Evolutionary conservation across 2,888 invertebrate species (phyloP).

Genomic region (Drosophila flavopinicola): DNA sequence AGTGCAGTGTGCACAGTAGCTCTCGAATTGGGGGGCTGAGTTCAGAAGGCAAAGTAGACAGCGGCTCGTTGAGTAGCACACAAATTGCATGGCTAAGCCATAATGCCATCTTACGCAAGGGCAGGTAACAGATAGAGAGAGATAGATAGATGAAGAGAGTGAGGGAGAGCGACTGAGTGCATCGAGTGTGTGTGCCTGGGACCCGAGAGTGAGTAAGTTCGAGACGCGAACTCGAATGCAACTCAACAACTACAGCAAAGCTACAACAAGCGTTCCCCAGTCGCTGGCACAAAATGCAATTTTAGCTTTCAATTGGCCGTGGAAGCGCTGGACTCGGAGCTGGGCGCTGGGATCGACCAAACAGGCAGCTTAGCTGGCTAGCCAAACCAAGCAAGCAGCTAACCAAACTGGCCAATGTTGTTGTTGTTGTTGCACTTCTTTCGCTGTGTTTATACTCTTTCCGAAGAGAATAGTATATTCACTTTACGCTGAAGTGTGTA

Average conservation of each 20-base stretch:
- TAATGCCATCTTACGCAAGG: constrained; percentile 59
- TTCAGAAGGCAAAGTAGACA: too few relatives aligned
- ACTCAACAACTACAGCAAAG: constrained; percentile 4
- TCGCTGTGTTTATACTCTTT: too few relatives aligned
- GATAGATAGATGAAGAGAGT: too few relatives aligned
- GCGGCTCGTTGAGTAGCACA: constrained; percentile 31
- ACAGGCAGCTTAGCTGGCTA: constrained; percentile 12
- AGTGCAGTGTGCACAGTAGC: constrained; percentile 15
- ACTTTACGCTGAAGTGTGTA: too few relatives aligned
- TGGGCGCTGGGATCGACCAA: constrained; percentile 13
- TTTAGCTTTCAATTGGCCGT: constrained; percentile 78
- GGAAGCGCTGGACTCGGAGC: constrained; percentile 47
- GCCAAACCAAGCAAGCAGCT: constrained; percentile 11
- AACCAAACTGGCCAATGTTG: constrained; percentile 32
- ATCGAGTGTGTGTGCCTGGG: neutral
- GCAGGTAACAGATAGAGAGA: constrained; percentile 42
- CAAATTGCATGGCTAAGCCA: constrained; percentile 60
- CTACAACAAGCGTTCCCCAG: constrained; percentile 39
- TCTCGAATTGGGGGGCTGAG: constrained; percentile 7
- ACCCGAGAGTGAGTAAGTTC: neutral
- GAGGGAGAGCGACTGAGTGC: neutral
- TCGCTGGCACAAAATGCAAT: constrained; percentile 74
- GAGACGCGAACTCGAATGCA: constrained; percentile 16
- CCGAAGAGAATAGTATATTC: too few relatives aligned
- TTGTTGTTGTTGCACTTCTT: constrained; percentile 15